Conservation (phyloP, 2,888 invertebrate genomes). For the Lissocephala sabroskyi region DNA sequence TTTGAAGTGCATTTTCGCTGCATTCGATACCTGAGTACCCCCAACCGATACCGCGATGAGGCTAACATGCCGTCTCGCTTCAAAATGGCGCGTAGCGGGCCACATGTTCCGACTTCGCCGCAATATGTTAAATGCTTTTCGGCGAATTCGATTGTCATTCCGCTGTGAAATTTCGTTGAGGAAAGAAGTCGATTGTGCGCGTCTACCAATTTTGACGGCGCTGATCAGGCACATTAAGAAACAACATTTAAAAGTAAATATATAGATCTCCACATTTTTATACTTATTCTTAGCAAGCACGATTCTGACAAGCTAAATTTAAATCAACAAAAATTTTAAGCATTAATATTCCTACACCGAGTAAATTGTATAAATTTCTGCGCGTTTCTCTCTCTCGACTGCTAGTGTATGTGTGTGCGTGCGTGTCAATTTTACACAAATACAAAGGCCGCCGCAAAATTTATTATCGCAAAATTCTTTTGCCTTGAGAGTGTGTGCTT, state of each 20-base stretch:
- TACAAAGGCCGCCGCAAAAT: constrained; percentile 14
- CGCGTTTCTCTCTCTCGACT: constrained; percentile 33
- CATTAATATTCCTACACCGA: constrained; percentile 29
- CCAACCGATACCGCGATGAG: too few species aligned
- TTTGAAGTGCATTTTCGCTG: too few species aligned
- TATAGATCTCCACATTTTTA: constrained; percentile 46
- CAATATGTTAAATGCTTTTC: constrained; percentile 36
- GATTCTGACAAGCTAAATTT: constrained; percentile 33
- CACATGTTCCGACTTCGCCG: constrained; percentile 47
- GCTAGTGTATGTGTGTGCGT: constrained; percentile 51
- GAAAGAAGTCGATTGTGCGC: constrained; percentile 58
- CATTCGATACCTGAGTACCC: too few species aligned
- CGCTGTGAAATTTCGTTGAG: constrained; percentile 51
- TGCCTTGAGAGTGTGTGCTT: constrained; percentile 9
- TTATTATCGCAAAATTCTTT: constrained; percentile 2
- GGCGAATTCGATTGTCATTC: constrained; percentile 48
- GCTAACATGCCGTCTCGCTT: constrained; percentile 22
- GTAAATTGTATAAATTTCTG: constrained; percentile 30
- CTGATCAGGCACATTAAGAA: background rate
- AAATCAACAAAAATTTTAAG: constrained; percentile 37
- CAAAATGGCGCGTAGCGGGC: constrained; percentile 61
- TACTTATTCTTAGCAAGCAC: constrained; percentile 49
- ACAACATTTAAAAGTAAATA: constrained; percentile 14
- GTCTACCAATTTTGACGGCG: constrained; percentile 32
- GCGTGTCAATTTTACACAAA: constrained; percentile 50